Evolutionary conservation across 2,113 vertebrate genomes (phyloP), one percentile per base, ranked within the genome.

Genomic region (Anoplopoma fimbria): DNA sequence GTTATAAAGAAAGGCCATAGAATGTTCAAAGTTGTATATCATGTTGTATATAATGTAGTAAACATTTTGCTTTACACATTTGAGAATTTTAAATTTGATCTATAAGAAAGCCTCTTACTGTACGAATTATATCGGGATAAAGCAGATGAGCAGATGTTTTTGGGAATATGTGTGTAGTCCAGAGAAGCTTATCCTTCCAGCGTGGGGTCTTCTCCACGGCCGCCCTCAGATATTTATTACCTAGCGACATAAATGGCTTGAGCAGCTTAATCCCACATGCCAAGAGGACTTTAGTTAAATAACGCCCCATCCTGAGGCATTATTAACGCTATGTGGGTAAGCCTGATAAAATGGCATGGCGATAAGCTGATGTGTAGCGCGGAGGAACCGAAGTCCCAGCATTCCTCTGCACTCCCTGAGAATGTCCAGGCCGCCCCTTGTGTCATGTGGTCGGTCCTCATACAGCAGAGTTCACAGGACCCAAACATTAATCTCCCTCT

Each of bases 401-500:
- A 88, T 88, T 89, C 83, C 83, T 84, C 57, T 2, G n/a, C 2
- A 25, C 38, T 70, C 64, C 74, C 78, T 72, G 81, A 84, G 70
- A 76, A 76, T 31, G 79, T 83, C 85, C 82, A 51, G 69, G 75
- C 75, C 55, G 5, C 69, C 77, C 38, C 36, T 77, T 65, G 36
- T 63, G 87, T 92, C 91, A 92, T 86, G 86, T 82, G 88, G 51
- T 47, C 12, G 31, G 64, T 71, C 64, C 77, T 80, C 78, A 77
- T 77, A 33, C 84, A 79, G 77, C 75, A 71, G 69, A 81, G 84
- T 83, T 90, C 88, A 86, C 76, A 49, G 71, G 79, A 88, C 79
- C 87, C 57, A 71, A 91, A 81, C 81, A 73, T 85, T 89, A 88
- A 90, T 87, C 82, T 87, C 53, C 78, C 75, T 85, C 64, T 51